These are phyloP conservation scores for Orussus abietinus DNA, from an alignment of 1,140 invertebrate genomes.

Conservation along the genomic window DNA sequence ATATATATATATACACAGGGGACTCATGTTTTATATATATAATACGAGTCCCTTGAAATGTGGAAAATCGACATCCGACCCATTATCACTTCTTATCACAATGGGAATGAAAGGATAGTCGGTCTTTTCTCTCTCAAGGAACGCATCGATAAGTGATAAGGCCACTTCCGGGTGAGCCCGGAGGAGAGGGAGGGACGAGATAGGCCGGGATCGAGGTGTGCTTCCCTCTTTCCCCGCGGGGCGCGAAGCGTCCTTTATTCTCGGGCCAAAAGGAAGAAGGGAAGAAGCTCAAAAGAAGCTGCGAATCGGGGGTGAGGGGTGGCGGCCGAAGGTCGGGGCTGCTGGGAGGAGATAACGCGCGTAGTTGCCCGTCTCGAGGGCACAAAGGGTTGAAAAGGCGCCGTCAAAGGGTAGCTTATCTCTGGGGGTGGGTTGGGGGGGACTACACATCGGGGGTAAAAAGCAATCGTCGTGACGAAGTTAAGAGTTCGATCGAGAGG, in stretches of 20 bases:
- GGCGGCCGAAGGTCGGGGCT: too few relatives aligned
- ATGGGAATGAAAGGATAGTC: too few relatives aligned
- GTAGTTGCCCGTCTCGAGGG: conserved; percentile 24
- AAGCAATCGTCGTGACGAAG: conserved; percentile 37
- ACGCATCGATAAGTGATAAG: too few relatives aligned
- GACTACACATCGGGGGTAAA: conserved; percentile 22
- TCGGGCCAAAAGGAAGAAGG: not conserved
- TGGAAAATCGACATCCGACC: too few relatives aligned
- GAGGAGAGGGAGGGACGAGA: not conserved
- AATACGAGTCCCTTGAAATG: too few relatives aligned
- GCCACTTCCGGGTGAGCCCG: not conserved
- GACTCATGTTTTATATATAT: too few relatives aligned
- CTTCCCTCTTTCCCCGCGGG: too few relatives aligned
- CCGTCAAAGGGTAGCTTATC: conserved; percentile 32
- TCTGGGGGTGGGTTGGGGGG: conserved; percentile 23
- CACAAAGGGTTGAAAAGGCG: conserved; percentile 15
- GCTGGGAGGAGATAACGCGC: conserved; percentile 12
- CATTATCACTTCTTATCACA: too few relatives aligned
- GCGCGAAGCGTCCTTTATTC: not conserved
- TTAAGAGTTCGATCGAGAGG: conserved; percentile 35
- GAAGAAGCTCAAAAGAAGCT: not conserved
- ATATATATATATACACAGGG: not conserved
- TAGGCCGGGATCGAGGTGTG: too few relatives aligned
- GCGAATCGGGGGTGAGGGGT: not conserved
- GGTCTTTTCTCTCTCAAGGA: too few relatives aligned